phyloP scores from a whole-genome alignment of 1,140 invertebrate species.

The Pantala flavescens region DNA sequence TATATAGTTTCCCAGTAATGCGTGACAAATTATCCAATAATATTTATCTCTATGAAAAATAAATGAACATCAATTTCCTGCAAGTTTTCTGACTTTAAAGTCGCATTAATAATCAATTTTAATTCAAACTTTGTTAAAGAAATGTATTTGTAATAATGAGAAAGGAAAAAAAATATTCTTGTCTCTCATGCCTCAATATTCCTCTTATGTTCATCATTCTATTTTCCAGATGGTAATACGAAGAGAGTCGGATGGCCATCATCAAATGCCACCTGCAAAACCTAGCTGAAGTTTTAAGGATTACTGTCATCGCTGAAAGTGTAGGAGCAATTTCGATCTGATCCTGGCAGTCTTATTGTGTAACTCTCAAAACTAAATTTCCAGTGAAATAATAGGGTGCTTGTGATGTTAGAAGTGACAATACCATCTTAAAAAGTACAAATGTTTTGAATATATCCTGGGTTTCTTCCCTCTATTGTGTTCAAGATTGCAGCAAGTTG shows the following conservation, averaged over 20 bases:
- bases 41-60: no score
- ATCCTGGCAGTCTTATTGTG: not conserved
- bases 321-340: not conserved
- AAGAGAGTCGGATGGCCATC: not conserved
- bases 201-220: no score
- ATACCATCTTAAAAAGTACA: not conserved
- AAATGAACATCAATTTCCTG: no score
- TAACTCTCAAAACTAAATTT: not conserved
- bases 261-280: not conserved
- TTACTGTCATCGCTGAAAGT: not conserved
- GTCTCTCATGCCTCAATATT: no score
- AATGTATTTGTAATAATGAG: no score
- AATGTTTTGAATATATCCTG: not conserved
- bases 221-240: not conserved
- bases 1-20: no score
- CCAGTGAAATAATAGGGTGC: not conserved
- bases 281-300: not conserved
- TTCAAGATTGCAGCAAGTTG: not conserved
- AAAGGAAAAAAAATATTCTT: no score
- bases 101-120: no score
- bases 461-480: not conserved
- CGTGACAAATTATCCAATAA: no score
- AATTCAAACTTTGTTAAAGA: no score
- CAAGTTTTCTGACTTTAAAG: no score
- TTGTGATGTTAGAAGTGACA: not conserved